Conservation (phyloP, 1,140 invertebrate species). For the Caerostris extrusa region DNA sequence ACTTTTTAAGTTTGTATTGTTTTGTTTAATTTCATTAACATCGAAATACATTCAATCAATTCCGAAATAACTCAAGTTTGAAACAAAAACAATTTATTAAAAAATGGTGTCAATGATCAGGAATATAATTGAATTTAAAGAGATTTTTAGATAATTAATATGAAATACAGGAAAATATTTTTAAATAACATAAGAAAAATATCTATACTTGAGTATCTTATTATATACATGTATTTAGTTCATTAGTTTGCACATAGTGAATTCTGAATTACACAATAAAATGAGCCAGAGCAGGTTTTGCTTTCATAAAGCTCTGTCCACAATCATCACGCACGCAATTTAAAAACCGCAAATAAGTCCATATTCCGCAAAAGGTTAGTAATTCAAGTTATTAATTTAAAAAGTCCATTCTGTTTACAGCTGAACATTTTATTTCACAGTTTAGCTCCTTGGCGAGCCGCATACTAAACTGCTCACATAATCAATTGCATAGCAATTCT, state of each 20-base stretch:
- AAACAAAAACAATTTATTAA: background rate
- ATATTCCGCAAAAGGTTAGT: background rate
- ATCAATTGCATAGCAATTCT: constrained; percentile 23
- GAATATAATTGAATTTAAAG: background rate
- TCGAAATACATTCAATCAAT: background rate
- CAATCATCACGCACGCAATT: background rate
- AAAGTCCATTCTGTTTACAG: background rate
- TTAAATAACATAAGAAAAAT: background rate
- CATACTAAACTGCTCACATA: background rate
- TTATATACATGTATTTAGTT: constrained; percentile 21
- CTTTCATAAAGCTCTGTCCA: background rate
- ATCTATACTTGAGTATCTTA: background rate
- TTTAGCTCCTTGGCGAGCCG: background rate
- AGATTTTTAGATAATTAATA: background rate
- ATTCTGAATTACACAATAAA: background rate
- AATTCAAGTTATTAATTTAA: background rate
- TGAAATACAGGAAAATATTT: background rate
- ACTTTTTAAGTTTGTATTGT: background rate
- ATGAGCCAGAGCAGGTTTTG: background rate
- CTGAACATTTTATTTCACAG: background rate
- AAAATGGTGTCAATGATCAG: constrained; percentile 17
- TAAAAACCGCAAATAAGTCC: background rate
- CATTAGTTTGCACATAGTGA: constrained; percentile 12
- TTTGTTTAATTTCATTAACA: background rate
- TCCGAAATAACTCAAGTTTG: background rate